phyloP scores from a whole-genome alignment of 2,113 vertebrate species.

The Lasiurus borealis region DNA sequence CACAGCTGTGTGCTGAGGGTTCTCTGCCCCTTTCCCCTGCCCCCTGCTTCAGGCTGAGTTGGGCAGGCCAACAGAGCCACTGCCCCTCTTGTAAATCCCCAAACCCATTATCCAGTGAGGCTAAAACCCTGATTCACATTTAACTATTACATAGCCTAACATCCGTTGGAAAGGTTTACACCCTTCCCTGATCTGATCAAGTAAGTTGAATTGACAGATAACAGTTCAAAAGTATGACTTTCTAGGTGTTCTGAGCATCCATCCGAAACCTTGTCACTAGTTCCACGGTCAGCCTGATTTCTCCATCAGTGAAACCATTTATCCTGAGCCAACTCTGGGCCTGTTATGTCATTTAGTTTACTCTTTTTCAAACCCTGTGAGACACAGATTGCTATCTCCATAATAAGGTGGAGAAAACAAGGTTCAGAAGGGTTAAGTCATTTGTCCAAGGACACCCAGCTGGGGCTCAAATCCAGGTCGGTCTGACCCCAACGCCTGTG shows the following conservation, averaged over 20 bases:
- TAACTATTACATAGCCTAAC: neutral
- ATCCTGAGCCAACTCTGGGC: neutral
- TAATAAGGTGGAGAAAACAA: neutral
- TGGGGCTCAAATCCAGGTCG: neutral
- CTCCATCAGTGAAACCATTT: neutral
- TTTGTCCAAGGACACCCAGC: neutral
- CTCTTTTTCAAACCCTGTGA: neutral
- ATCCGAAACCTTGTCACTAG: neutral
- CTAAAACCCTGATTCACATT: neutral
- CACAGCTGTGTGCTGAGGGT: conserved; percentile 62
- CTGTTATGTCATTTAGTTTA: neutral
- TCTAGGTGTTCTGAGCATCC: neutral
- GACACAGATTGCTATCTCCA: neutral
- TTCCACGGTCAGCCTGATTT: neutral
- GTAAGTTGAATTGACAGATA: neutral
- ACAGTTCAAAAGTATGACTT: neutral
- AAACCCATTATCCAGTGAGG: neutral
- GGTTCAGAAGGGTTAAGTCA: neutral
- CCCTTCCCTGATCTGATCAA: neutral
- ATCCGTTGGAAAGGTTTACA: neutral
- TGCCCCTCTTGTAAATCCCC: conserved; percentile 34
- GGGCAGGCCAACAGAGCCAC: neutral
- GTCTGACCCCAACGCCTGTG: neutral
- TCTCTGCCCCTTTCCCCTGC: neutral
- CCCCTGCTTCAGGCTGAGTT: conserved; percentile 15